Conservation (phyloP, 2,113 vertebrate species). For the Catharus bicknelli region DNA sequence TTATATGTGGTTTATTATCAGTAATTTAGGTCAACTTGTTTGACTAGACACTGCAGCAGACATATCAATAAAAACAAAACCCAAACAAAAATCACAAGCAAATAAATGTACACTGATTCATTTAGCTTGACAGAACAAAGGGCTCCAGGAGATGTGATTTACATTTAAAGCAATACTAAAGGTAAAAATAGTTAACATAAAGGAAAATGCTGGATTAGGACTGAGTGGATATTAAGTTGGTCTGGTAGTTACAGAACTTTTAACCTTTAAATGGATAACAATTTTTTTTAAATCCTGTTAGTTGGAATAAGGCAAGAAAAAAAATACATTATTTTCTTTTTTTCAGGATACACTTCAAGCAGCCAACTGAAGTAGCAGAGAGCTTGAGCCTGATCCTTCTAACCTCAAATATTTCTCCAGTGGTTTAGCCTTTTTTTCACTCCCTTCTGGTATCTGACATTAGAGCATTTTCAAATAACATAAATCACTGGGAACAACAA, state of each 20-base stretch:
- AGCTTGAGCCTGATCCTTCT: not conserved
- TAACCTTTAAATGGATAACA: not conserved
- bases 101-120: not conserved
- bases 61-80: not conserved
- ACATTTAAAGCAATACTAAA: not conserved
- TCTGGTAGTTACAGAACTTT: not conserved
- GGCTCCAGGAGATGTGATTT: not conserved
- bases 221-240: not conserved
- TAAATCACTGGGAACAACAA: not conserved
- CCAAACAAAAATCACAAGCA: not conserved
- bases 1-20: not conserved
- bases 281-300: not conserved
- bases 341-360: not conserved
- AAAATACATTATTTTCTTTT: not conserved
- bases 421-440: not conserved
- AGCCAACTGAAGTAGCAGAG: not conserved
- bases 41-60: not conserved
- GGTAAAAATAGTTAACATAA: not conserved
- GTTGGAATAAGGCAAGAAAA: not conserved
- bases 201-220: not conserved
- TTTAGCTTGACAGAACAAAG: not conserved
- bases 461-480: not conserved
- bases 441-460: not conserved
- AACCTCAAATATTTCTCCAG: not conserved
- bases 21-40: not conserved